Evolutionary conservation across 1,140 invertebrate species (phyloP).

Genomic region (Zaprionus vittiger): DNA sequence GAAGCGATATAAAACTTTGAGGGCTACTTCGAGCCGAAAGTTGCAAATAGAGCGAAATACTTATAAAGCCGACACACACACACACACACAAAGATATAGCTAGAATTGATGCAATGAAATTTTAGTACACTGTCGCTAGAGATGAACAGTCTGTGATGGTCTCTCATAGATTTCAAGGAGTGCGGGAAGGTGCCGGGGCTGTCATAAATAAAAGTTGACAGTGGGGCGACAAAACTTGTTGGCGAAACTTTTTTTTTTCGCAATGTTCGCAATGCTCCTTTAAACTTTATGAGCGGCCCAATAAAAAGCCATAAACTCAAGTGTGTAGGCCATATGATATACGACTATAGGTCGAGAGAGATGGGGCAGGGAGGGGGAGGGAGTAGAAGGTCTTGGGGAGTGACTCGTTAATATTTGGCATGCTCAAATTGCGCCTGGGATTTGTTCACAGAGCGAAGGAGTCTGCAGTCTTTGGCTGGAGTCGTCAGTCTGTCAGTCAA

Average conservation of each 20-base stretch:
- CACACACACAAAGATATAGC: background rate
- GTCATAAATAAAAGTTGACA: conserved; percentile 41
- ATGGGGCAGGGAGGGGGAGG: background rate
- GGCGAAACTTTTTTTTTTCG: conserved; percentile 35
- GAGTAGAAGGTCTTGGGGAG: background rate
- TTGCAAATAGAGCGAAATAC: conserved; percentile 6
- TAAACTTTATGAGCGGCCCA: conserved; percentile 51
- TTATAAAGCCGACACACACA: conserved; percentile 8
- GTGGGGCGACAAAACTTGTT: conserved; percentile 36
- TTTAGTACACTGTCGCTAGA: conserved; percentile 19
- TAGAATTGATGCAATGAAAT: conserved; percentile 35
- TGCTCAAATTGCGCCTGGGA: conserved; percentile 49
- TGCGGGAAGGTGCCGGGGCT: background rate
- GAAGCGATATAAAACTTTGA: conserved; percentile 26
- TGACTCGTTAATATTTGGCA: conserved; percentile 44
- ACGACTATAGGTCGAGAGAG: background rate
- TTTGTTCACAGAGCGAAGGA: conserved; percentile 21
- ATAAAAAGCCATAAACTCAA: conserved; percentile 56
- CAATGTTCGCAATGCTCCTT: conserved; percentile 20
- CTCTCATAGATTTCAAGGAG: conserved; percentile 5
- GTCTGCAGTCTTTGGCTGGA: background rate
- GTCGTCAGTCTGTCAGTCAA: conserved; percentile 43
- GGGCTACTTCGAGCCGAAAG: conserved; percentile 1
- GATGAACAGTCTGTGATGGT: background rate
- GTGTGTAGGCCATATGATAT: conserved; percentile 46